These are phyloP conservation scores for Porphyrio hochstetteri DNA, from an alignment of 2,113 vertebrate species.

Conservation along the genomic window DNA sequence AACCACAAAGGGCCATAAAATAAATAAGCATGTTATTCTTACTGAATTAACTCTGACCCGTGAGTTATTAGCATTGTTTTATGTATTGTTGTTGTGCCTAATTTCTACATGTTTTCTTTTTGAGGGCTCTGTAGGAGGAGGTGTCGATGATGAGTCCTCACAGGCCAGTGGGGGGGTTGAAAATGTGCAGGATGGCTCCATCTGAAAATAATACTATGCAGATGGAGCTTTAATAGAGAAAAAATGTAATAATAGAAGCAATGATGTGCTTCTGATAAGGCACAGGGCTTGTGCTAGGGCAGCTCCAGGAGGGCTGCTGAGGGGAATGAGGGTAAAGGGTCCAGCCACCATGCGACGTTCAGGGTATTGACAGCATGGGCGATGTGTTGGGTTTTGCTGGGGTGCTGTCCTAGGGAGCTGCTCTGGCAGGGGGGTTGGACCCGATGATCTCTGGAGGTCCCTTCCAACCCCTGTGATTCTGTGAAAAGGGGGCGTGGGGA, in stretches of 20 bases:
- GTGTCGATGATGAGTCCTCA: neutral
- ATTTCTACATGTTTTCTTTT: slow-evolving; percentile 45
- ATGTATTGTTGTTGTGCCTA: slow-evolving; percentile 32
- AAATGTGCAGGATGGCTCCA: neutral
- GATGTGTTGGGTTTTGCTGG: rapidly evolving
- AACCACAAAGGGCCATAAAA: slow-evolving; percentile 45
- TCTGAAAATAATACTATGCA: slow-evolving; percentile 27
- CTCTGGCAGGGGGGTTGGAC: no score
- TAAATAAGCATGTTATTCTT: slow-evolving; percentile 22
- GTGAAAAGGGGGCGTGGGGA: neutral
- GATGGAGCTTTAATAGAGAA: slow-evolving; percentile 14
- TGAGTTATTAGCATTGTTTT: slow-evolving; percentile 32
- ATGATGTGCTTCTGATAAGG: slow-evolving; percentile 18
- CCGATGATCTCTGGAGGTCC: no score
- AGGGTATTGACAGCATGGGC: rapidly evolving
- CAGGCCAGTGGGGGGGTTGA: neutral
- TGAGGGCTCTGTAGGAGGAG: slow-evolving; percentile 13
- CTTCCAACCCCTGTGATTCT: no score
- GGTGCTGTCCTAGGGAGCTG: no score
- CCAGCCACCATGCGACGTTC: rapidly evolving
- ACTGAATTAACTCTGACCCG: slow-evolving; percentile 36
- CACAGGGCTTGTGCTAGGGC: neutral
- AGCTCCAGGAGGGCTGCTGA: neutral
- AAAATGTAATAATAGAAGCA: slow-evolving; percentile 2
- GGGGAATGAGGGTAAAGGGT: neutral